Evolutionary conservation across 2,888 invertebrate genomes (phyloP).

Genomic region (Sphinx pinastri): DNA sequence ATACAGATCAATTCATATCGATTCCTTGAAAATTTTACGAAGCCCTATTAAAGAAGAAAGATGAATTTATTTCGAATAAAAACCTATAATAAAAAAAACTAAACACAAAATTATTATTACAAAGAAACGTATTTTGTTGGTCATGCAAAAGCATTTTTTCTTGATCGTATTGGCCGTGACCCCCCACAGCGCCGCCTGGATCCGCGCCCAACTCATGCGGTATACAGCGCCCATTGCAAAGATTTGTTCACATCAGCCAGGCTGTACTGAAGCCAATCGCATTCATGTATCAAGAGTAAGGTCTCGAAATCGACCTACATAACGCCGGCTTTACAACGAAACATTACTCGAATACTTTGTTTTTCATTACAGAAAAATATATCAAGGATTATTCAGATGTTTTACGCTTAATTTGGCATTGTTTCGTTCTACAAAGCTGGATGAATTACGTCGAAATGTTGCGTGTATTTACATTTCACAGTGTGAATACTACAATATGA

Average conservation of each 20-base stretch:
- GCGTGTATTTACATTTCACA: neutral
- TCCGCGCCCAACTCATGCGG: neutral
- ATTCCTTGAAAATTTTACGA: neutral
- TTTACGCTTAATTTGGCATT: neutral
- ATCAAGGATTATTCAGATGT: neutral
- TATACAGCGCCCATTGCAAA: constrained; percentile 4
- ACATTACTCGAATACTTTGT: constrained; percentile 5
- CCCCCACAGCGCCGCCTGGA: neutral
- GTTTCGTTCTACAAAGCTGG: neutral
- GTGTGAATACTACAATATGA: no score
- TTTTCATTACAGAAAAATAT: neutral
- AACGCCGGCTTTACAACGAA: neutral
- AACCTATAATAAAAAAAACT: no score
- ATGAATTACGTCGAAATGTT: neutral
- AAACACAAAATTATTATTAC: no score
- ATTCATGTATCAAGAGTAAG: constrained; percentile 6
- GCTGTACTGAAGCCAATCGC: neutral
- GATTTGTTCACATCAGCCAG: constrained; percentile 17
- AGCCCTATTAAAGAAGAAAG: no score
- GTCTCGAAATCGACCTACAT: constrained; percentile 11
- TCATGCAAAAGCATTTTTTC: no score
- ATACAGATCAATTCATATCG: neutral
- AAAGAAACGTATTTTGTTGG: no score
- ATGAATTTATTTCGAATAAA: no score
- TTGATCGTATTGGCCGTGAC: neutral